Evolutionary conservation across 2,797 vertebrate genomes (phyloP).

Genomic region (Sebastes minor): DNA sequence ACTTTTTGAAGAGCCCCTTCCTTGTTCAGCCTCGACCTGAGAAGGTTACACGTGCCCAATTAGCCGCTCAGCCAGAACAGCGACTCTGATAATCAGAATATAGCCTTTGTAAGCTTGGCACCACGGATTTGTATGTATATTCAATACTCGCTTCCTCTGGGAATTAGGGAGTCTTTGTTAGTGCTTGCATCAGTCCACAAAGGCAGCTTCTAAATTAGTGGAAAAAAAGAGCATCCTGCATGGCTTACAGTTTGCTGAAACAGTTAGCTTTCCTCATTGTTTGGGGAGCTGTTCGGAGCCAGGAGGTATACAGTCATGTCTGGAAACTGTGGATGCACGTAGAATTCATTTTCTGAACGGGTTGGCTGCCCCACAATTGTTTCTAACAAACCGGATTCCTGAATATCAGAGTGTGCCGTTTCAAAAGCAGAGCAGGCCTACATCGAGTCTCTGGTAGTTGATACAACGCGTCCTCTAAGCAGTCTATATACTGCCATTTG

Average conservation of each 20-base stretch:
- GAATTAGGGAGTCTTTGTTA: constrained; percentile 40
- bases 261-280: background rate
- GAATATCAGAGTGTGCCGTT: background rate
- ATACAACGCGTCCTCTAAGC: background rate
- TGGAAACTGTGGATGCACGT: background rate
- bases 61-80: constrained; percentile 24
- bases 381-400: background rate
- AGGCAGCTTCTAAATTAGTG: constrained; percentile 34
- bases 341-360: background rate
- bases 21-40: constrained; percentile 23
- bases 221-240: constrained; percentile 15
- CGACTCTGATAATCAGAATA: constrained; percentile 31
- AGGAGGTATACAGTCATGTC: background rate
- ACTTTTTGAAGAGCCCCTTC: background rate
- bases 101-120: constrained; percentile 50
- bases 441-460: background rate
- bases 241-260: constrained; percentile 19
- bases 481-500: background rate
- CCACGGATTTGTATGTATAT: constrained; percentile 33
- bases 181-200: constrained; percentile 40
- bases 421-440: background rate
- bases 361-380: background rate
- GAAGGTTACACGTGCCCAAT: constrained; percentile 32
- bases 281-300: constrained; percentile 3
- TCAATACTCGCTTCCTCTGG: constrained; percentile 43